Conservation (phyloP, 2,113 vertebrate species). For the Zingel zingel region DNA sequence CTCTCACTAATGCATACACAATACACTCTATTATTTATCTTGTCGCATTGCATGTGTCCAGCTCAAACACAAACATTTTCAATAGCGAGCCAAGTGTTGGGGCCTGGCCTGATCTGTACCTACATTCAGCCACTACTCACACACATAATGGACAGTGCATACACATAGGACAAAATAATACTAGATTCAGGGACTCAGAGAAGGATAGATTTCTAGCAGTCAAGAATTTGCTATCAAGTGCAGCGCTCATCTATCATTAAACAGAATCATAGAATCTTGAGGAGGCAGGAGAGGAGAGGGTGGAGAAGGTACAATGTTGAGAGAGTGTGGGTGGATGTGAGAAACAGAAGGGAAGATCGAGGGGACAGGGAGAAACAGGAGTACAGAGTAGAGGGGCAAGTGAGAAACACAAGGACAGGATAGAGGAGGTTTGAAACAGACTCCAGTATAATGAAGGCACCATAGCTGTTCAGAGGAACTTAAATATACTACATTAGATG, state of each 20-base stretch:
- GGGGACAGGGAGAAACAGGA: conserved; percentile 28
- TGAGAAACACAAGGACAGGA: conserved; percentile 60
- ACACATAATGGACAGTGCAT: conserved; percentile 7
- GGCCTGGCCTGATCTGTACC: conserved; percentile 22
- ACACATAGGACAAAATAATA: conserved; percentile 34
- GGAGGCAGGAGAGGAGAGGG: conserved; percentile 60
- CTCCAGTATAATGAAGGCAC: conserved; percentile 37
- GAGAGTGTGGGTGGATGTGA: conserved; percentile 65
- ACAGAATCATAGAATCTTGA: conserved; percentile 78
- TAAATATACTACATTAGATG: conserved; percentile 35
- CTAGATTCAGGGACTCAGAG: conserved; percentile 31
- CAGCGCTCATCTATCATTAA: conserved; percentile 80
- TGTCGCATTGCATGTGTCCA: conserved; percentile 42
- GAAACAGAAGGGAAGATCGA: conserved; percentile 41
- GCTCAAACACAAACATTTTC: conserved; percentile 36
- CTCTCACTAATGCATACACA: conserved; percentile 40
- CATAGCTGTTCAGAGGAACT: conserved; percentile 23
- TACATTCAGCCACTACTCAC: conserved; percentile 19
- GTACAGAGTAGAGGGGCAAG: conserved; percentile 29
- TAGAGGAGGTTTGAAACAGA: conserved; percentile 54
- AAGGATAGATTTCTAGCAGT: conserved; percentile 47
- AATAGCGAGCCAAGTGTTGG: conserved; percentile 9
- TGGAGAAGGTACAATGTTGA: conserved; percentile 60
- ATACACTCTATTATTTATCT: conserved; percentile 64
- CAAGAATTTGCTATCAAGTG: conserved; percentile 67